Evolutionary conservation across 2,888 invertebrate genomes (phyloP), one percentile per base, ranked within the genome.

Genomic region (Galeruca laticollis): DNA sequence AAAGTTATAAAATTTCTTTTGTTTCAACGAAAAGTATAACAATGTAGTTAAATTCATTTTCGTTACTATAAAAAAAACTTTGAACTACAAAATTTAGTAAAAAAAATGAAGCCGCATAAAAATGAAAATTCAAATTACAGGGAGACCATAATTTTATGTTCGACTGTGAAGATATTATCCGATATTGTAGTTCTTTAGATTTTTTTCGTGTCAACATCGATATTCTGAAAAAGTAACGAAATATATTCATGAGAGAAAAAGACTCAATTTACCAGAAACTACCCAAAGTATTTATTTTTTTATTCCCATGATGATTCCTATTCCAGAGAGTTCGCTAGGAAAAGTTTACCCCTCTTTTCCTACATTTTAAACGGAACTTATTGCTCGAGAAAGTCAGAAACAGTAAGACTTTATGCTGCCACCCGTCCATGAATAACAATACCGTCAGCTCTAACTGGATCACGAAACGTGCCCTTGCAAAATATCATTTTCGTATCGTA

Each of bases 341-440:
- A 62, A 62, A 52, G 62, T 62, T 49, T 37, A 52, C 62, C 52
- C 52, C 20, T 60, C 51, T 31, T n/a, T 40, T 62, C 56, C 47
- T 64, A 67, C 70, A 72, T 75, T 72, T 68, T 69, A 70, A 72
- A 65, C 64, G 54, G 67, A 72, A 75, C 73, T 68, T 73, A 73
- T 72, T 67, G 73, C 69, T 60, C 54, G 66, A 59, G 67, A 73
- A 70, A 69, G 65, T 68, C 72, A 67, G 69, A 69, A 71, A 73
- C 70, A 70, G 52, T 49, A 61, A 67, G 73, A 76, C 73, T 78
- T 77, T 77, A 76, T 76, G 73, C 72, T 63, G 54, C 66, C 47
- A 64, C 59, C 52, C 72, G 73, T 66, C 75, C 76, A 74, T 77
- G 76, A 76, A 78, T 77, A 76, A 76, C 76, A 76, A 76, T 75